A percentile compares a stretch with the other conserved stretches of the same genome.
Evolutionary conservation across 2,113 vertebrate species (phyloP).

Genomic region (Nibea albiflora): DNA sequence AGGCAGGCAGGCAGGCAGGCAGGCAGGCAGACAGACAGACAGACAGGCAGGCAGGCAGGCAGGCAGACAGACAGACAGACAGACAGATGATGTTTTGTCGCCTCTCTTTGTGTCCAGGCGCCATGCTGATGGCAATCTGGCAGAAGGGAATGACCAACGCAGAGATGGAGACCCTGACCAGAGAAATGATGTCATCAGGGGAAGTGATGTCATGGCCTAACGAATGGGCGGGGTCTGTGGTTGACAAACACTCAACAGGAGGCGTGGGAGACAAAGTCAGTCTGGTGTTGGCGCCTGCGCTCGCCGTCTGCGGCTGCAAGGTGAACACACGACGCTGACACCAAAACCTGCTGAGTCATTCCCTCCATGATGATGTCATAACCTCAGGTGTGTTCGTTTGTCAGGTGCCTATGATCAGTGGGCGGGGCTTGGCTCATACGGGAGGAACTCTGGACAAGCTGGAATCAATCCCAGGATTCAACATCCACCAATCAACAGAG

Average conservation of each 20-base stretch:
- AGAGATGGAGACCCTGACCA: conserved; percentile 83
- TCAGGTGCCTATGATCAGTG: conserved; percentile 82
- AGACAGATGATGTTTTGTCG: no score
- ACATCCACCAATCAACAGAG: conserved; percentile 36
- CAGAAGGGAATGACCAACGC: conserved; percentile 83
- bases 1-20: conserved; percentile 32
- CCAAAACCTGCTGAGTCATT: not conserved
- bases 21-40: no score
- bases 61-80: no score
- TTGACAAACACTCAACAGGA: conserved; percentile 93
- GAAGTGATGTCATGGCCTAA: conserved; percentile 85
- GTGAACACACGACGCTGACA: conserved; percentile 1
- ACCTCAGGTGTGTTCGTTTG: conserved; percentile 10
- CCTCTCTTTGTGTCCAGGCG: conserved; percentile 67
- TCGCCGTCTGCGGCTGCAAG: conserved; percentile 87
- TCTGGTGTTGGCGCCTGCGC: conserved; percentile 87
- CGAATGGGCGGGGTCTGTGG: conserved; percentile 83
- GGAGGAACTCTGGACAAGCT: conserved; percentile 81
- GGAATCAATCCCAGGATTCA: conserved; percentile 76
- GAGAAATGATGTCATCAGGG: conserved; percentile 86
- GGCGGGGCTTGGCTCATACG: conserved; percentile 76
- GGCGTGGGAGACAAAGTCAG: conserved; percentile 94
- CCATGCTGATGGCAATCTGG: conserved; percentile 92
- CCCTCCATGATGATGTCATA: not conserved
- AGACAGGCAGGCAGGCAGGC: no score